Evolutionary conservation across 2,113 vertebrate species (phyloP), one percentile per base, ranked within the genome.

Genomic region (Hippocampus barbouri): DNA sequence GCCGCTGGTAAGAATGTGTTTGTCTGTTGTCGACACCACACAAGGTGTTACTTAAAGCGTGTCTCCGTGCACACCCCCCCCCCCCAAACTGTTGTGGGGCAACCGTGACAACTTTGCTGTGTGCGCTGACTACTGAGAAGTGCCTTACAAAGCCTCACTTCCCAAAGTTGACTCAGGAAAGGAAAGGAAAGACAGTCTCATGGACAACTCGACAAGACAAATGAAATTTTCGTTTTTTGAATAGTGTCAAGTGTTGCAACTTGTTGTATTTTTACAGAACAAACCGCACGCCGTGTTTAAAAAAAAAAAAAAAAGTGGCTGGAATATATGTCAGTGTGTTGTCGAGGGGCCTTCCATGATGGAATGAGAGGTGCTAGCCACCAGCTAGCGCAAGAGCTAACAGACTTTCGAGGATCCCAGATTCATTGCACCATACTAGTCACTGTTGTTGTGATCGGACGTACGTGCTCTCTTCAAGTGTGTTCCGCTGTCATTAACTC

Each of bases 101-200:
- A 47, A 66, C 38, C 41, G 23, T 66, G 41, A 66, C 41, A 66
- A 25, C 41, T 66, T 25, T 18, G 20, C 43, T 47, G 64, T 47
- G 64, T 66, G 64, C 64, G 47, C 64, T 16, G 64, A 47, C 41
- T 66, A 66, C 64, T 66, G 41, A 66, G 15, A 27, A 66, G 41
- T 66, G 45, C 64, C 62, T 43, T 64, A 41, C 62, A 64, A 38
- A 43, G 38, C 38, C 38, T 6, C 16, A 18, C 18, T 64, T 41
- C 20, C 23, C 34, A n/a, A 64, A 8, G 34, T 64, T 43, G 38
- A 64, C 12, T 43, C 5, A 41, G 20, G 62, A 40, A 41, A 0
- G 7, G 34, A 20, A 63, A 40, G 18, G 18, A 63, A 63, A 40
- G 61, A 63, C 14, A 40, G 34, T 15, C 9, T 40, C 40, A 40